Evolutionary conservation across 2,797 vertebrate genomes (phyloP).

Genomic region (Sorex maritimensis): DNA sequence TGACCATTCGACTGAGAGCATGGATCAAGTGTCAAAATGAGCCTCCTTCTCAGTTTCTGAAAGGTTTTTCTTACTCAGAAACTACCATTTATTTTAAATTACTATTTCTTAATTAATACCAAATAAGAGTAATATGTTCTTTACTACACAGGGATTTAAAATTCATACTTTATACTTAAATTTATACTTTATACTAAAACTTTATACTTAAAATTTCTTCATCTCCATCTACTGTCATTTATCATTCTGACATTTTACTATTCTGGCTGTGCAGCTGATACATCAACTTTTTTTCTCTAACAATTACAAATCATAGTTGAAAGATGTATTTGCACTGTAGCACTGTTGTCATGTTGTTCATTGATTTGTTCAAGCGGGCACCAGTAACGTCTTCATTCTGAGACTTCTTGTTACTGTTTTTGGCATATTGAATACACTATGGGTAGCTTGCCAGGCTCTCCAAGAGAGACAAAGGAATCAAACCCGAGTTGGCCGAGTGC

Average conservation of each 20-base stretch:
- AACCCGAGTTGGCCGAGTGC: no score
- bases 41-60: not conserved
- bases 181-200: no score
- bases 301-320: constrained; percentile 35
- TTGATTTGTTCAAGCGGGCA: no score
- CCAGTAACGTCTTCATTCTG: no score
- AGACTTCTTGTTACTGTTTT: no score
- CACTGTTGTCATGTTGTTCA: no score
- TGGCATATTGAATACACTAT: no score
- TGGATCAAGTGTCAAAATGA: not conserved
- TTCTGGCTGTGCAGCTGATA: not conserved
- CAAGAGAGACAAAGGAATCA: no score
- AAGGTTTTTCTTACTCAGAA: not conserved
- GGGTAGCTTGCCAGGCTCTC: no score
- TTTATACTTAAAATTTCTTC: not conserved
- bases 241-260: constrained; percentile 19
- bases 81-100: constrained; percentile 20
- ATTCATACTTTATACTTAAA: not conserved
- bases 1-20: no score
- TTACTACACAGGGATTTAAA: constrained; percentile 23
- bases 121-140: not conserved
- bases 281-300: constrained; percentile 58
- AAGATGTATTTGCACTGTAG: not conserved
- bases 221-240: not conserved
- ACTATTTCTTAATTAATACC: not conserved